These are phyloP conservation scores for Nyleta sp. DNA, from an alignment of 2,888 invertebrate genomes.

Conservation along the genomic window DNA sequence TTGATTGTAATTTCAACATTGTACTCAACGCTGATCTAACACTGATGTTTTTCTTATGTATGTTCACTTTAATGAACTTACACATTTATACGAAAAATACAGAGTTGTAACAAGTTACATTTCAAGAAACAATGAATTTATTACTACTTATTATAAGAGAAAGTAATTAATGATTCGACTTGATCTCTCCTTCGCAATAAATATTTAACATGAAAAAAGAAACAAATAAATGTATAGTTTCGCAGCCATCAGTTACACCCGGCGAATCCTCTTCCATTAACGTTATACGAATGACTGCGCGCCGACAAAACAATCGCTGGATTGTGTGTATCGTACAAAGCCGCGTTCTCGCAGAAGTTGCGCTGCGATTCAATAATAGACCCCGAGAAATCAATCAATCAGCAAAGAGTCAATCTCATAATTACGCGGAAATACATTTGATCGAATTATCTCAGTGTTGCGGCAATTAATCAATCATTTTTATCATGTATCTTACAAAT, in stretches of 20 bases:
- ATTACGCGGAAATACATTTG: constrained; percentile 23
- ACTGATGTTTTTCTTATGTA: no score
- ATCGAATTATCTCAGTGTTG: constrained; percentile 15
- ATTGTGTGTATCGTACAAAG: constrained; percentile 44
- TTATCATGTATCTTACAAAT: no score
- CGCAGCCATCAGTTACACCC: constrained; percentile 19
- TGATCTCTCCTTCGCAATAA: not conserved
- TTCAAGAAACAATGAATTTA: no score
- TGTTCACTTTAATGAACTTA: no score
- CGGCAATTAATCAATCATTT: constrained; percentile 16
- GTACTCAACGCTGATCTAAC: no score
- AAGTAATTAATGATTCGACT: no score
- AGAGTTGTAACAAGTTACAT: no score
- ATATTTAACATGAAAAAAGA: not conserved
- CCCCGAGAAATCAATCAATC: constrained; percentile 40
- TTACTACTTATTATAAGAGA: no score
- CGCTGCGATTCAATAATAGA: constrained; percentile 25
- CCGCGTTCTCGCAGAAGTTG: constrained; percentile 43
- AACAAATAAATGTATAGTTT: constrained; percentile 7
- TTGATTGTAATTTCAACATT: no score
- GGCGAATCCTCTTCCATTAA: constrained; percentile 16
- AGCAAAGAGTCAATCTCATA: constrained; percentile 40
- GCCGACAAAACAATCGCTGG: constrained; percentile 39
- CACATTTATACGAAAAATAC: no score
- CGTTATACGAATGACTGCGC: constrained; percentile 23